Base-by-base conservation (phyloP, 1,140 invertebrate species). In the Drosophila dunni region DNA sequence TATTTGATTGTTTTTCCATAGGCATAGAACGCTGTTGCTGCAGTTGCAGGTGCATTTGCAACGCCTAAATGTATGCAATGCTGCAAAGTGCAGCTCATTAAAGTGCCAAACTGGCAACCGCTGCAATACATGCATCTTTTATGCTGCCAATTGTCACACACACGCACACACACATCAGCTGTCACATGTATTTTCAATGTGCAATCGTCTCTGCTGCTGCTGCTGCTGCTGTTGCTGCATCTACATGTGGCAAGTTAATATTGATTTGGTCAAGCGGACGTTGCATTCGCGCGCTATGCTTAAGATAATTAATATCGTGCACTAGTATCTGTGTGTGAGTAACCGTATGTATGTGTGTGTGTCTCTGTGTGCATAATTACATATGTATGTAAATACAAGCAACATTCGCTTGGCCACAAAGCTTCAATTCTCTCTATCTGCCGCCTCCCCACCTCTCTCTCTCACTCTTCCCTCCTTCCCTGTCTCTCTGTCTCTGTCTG, bases 1-100 rank as follows among this genome's bases (percentile, higher is more conserved):
- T 88, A 89, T 89, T 88, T 88, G 80, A 88, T 89, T 88, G 82
- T 85, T 75, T 75, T 71, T 71, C 65, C 65, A 64, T 71, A 10
- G 42, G 46, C 63, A 48, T 20, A 36, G 20, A 13, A 40, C 10
- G 13, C 13, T 13, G 20, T n/a, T 45, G 17, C 17, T 20, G n/a
- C 56, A 42, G 38, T 2, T 7, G 17, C n/a, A 10, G 44, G 7
- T n/a, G 56, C 42, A 8, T 13, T 33, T 60, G 44, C 57, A 62
- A 66, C 38, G 53, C 40, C 63, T 53, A 66, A 71, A 69, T 56
- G 68, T 15, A 77, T 77, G 64, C 69, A 74, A 68, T 62, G 64
- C 15, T 29, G 33, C 17, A 15, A 53, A 68, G 63, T 63, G 67
- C 67, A 68, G 53, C 69, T 76, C 69, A 76, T 73, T 76, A 76